These are phyloP conservation scores for Ethmia dodecea DNA, from an alignment of 2,888 invertebrate species.

Conservation along the genomic window DNA sequence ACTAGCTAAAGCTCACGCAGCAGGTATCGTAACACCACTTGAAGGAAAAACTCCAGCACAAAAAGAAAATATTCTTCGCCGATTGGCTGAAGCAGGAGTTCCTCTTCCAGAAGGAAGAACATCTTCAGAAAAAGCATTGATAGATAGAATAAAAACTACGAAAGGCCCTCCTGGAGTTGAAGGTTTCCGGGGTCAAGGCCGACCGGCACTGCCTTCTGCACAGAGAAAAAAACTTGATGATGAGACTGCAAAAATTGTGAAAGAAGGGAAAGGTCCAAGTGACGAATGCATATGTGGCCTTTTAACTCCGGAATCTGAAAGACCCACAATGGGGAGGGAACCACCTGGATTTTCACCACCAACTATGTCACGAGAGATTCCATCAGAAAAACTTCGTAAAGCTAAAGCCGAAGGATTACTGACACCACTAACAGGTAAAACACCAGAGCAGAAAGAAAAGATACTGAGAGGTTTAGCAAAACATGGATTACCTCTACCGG, in stretches of 20 bases:
- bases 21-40: conserved; percentile 20
- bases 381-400: conserved; percentile 4
- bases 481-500: conserved; percentile 15
- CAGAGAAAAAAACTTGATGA: conserved; percentile 22
- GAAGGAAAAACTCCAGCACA: conserved; percentile 23
- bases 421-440: conserved; percentile 22
- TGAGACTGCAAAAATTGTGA: conserved; percentile 26
- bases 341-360: conserved; percentile 11
- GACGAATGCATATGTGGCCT: conserved; percentile 32
- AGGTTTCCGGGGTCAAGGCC: no score
- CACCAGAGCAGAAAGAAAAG: conserved; percentile 25
- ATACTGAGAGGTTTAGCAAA: conserved; percentile 15
- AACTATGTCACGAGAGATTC: conserved; percentile 21
- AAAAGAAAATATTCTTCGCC: conserved; percentile 23
- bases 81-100: conserved; percentile 15
- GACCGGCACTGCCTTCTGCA: conserved; percentile 8
- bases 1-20: conserved; percentile 19
- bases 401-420: conserved; percentile 25
- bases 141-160: no score
- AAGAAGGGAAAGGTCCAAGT: conserved; percentile 29
- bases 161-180: no score
- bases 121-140: conserved; percentile 16
- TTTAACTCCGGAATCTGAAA: conserved; percentile 22
- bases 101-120: conserved; percentile 28
- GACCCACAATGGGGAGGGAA: conserved; percentile 7